These are phyloP conservation scores for Ctenopoma multispine DNA, from an alignment of 2,797 vertebrate genomes.

Conservation along the genomic window DNA sequence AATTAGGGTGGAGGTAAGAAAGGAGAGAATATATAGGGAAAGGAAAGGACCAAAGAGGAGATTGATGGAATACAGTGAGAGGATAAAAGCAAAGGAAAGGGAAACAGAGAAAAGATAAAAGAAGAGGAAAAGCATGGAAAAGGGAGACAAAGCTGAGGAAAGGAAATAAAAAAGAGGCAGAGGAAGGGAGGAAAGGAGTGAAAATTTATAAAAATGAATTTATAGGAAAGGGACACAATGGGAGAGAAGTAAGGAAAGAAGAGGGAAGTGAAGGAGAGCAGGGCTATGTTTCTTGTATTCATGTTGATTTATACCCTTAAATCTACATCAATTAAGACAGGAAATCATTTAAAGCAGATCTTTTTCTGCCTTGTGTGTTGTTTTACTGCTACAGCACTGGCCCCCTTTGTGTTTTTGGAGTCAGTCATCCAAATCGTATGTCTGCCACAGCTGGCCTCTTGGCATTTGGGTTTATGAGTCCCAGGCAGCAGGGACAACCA, in stretches of 20 bases:
- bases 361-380: not conserved
- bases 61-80: too few relatives aligned
- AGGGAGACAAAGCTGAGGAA: not conserved
- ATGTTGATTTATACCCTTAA: not conserved
- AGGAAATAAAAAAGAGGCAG: not conserved
- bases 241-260: not conserved
- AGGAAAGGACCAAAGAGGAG: not conserved
- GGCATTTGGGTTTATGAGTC: constrained; percentile 65
- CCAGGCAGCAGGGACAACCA: constrained; percentile 2
- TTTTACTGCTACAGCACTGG: constrained; percentile 26
- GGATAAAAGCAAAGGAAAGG: not conserved
- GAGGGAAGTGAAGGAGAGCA: not conserved
- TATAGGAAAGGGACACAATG: not conserved
- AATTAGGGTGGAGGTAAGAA: too few relatives aligned
- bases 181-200: not conserved
- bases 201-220: not conserved
- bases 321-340: not conserved
- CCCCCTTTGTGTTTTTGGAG: not conserved
- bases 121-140: not conserved
- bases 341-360: not conserved
- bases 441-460: constrained; percentile 43
- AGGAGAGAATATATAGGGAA: not conserved
- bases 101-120: not conserved
- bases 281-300: not conserved
- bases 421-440: constrained; percentile 19